These are phyloP conservation scores for Drosophila atripex DNA, from an alignment of 2,888 invertebrate genomes.

Conservation along the genomic window DNA sequence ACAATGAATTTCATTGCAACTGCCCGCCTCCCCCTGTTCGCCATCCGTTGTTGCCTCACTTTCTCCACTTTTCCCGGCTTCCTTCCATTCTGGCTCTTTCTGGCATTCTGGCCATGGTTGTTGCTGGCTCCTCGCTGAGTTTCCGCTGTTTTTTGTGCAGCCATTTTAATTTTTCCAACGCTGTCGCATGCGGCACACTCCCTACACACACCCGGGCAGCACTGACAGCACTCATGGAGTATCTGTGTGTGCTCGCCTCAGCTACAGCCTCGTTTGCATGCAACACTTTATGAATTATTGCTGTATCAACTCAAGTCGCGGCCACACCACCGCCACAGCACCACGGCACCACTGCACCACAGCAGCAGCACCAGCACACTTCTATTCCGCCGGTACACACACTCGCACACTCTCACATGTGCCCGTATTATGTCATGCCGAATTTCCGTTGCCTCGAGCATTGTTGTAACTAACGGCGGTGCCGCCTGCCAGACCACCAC, in stretches of 20 bases:
- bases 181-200: conserved; percentile 66
- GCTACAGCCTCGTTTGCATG: conserved; percentile 80
- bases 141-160: conserved; percentile 79
- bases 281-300: conserved; percentile 81
- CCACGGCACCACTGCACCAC: conserved; percentile 28
- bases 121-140: conserved; percentile 62
- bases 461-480: conserved; percentile 72
- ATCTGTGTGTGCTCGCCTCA: conserved; percentile 56
- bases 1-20: conserved; percentile 72
- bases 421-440: conserved; percentile 77
- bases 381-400: conserved; percentile 25
- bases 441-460: conserved; percentile 78
- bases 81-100: conserved; percentile 25
- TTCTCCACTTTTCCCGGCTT: conserved; percentile 17
- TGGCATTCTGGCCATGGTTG: conserved; percentile 7
- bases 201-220: conserved; percentile 12
- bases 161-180: conserved; percentile 78
- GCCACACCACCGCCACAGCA: conserved; percentile 70
- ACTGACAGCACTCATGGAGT: conserved; percentile 5
- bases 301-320: conserved; percentile 80
- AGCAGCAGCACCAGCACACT: conserved; percentile 17
- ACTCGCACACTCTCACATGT: conserved; percentile 54
- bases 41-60: conserved; percentile 3
- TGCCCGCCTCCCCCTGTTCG: conserved; percentile 5
- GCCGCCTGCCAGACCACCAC: conserved; percentile 34